These are phyloP conservation scores for Platyrinchus mystaceus DNA, from an alignment of 2,797 vertebrate genomes.

Conservation along the genomic window DNA sequence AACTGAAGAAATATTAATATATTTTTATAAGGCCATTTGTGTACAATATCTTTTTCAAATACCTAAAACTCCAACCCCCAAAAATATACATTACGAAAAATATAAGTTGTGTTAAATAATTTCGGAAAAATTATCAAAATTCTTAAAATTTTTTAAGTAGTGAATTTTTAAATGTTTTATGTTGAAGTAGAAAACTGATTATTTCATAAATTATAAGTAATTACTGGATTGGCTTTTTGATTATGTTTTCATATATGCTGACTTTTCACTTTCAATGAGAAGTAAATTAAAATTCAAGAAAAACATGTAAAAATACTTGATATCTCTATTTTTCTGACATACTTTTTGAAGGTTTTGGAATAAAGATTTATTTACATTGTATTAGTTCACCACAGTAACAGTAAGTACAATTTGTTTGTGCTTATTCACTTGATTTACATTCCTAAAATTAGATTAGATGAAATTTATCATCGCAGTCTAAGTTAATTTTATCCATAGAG, in stretches of 20 bases:
- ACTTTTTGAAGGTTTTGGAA: neutral
- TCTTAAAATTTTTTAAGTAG: neutral
- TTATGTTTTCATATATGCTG: neutral
- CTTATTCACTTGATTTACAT: neutral
- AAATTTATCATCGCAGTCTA: neutral
- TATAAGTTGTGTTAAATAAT: neutral
- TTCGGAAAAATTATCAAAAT: neutral
- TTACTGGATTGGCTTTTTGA: neutral
- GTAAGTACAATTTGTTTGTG: neutral
- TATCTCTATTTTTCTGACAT: neutral
- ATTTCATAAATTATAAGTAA: neutral
- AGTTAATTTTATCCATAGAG: neutral
- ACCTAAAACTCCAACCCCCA: neutral
- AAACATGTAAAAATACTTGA: neutral
- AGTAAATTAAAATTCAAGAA: neutral
- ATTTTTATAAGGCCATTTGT: neutral
- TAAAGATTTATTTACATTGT: neutral
- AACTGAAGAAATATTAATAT: neutral
- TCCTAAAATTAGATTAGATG: conserved; percentile 11
- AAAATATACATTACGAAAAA: neutral
- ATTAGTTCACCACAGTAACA: neutral
- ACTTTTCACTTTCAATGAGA: neutral
- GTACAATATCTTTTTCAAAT: neutral
- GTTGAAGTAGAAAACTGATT: neutral
- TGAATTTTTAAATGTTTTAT: neutral